Percentiles rank a stretch among this genome's conserved stretches.
Evolutionary conservation across 2,888 invertebrate genomes (phyloP).

Genomic region (Lysandra bellargus): DNA sequence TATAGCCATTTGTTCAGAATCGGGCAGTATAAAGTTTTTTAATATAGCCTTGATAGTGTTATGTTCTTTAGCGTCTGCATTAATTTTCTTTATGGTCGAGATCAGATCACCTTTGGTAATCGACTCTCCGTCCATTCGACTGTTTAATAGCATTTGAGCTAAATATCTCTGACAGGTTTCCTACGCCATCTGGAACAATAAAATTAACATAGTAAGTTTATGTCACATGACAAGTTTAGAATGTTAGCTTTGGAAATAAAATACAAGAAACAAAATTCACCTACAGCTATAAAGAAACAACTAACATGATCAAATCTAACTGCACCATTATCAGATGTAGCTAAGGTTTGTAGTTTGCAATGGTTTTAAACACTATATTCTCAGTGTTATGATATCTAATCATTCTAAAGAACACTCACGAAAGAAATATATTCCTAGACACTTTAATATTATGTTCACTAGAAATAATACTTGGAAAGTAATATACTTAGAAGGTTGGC

Average conservation of each 20-base stretch:
- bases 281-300: background rate
- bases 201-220: slow-evolving; percentile 41
- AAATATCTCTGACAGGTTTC: slow-evolving; percentile 59
- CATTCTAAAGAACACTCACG: background rate
- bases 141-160: slow-evolving; percentile 66
- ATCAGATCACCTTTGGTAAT: slow-evolving; percentile 63
- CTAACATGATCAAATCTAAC: background rate
- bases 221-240: slow-evolving; percentile 19
- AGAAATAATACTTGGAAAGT: no score
- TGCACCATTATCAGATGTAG: background rate
- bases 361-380: background rate
- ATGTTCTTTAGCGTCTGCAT: slow-evolving; percentile 61
- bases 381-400: background rate
- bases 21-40: slow-evolving; percentile 68
- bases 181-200: slow-evolving; percentile 75
- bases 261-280: background rate
- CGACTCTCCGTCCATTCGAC: slow-evolving; percentile 70
- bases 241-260: background rate
- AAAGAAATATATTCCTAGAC: no score
- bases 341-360: background rate
- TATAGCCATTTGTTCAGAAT: slow-evolving; percentile 67
- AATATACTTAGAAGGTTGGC: no score
- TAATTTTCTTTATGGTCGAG: slow-evolving; percentile 63
- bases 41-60: slow-evolving; percentile 65
- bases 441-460: no score